Evolutionary conservation across 2,797 vertebrate genomes (phyloP).

Genomic region (Acanthurus tractus): DNA sequence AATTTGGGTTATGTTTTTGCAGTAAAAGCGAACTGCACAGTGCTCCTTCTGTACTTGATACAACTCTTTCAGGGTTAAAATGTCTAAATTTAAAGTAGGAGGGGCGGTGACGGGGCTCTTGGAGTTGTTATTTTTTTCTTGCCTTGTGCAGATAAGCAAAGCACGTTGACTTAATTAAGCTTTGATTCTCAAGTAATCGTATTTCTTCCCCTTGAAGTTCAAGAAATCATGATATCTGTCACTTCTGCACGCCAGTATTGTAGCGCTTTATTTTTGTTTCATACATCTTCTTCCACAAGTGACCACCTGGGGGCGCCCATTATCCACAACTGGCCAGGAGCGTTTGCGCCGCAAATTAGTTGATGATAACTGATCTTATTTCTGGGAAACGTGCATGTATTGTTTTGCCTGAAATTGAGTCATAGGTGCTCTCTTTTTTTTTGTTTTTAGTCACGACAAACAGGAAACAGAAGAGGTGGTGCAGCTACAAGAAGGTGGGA

Average conservation of each 20-base stretch:
- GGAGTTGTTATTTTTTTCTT: background rate
- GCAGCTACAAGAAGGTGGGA: conserved; percentile 92
- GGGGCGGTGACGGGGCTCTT: background rate
- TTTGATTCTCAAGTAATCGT: background rate
- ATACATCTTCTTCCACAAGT: accelerated
- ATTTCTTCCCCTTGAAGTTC: background rate
- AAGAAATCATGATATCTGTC: conserved; percentile 11
- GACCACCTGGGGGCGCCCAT: conserved; percentile 45
- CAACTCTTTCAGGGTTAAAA: background rate
- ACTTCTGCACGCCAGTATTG: background rate
- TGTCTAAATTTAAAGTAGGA: background rate
- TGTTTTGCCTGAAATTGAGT: conserved; percentile 6
- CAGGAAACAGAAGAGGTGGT: conserved; percentile 92
- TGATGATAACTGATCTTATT: background rate
- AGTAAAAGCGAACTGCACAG: accelerated
- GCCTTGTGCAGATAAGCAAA: accelerated
- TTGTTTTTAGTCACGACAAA: conserved; percentile 91
- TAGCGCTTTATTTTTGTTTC: conserved; percentile 28
- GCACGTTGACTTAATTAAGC: accelerated
- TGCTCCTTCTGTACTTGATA: background rate
- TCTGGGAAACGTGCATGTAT: conserved; percentile 3
- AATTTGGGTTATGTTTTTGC: background rate
- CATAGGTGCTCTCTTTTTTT: background rate
- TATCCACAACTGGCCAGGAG: accelerated
- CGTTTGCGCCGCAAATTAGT: accelerated